These are phyloP conservation scores for Scelioninae gen. 2 DNA, from an alignment of 2,888 invertebrate species.

Conservation along the genomic window DNA sequence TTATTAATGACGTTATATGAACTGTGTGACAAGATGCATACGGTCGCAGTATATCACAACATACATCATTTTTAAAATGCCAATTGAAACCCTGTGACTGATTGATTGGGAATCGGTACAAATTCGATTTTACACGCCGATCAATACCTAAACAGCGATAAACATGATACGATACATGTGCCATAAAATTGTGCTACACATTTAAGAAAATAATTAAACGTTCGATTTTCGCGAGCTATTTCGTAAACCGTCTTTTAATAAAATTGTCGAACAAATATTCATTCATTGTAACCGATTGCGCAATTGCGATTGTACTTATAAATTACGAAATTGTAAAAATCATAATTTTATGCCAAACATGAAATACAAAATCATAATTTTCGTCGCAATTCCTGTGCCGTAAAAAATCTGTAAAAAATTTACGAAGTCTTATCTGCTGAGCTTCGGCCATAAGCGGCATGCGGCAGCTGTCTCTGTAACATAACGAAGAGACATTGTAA, in stretches of 20 bases:
- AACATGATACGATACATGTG: background rate
- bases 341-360: background rate
- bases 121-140: conserved; percentile 17
- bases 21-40: too few species aligned
- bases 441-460: conserved; percentile 37
- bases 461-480: conserved; percentile 65
- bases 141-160: background rate
- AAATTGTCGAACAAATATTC: too few species aligned
- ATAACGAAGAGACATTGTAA: conserved; percentile 74
- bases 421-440: conserved; percentile 44
- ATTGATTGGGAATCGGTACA: conserved; percentile 23
- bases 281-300: too few species aligned
- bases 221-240: too few species aligned
- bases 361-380: conserved; percentile 13
- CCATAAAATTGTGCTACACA: background rate
- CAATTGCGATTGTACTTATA: too few species aligned
- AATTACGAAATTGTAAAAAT: background rate
- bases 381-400: conserved; percentile 15
- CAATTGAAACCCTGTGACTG: conserved; percentile 19
- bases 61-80: conserved; percentile 14
- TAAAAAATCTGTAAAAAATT: conserved; percentile 37
- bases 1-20: too few species aligned
- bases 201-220: background rate
- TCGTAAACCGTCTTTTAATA: too few species aligned
- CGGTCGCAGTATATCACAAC: too few species aligned